These are phyloP conservation scores for Gambusia affinis DNA, from an alignment of 2,113 vertebrate species.

Conservation along the genomic window DNA sequence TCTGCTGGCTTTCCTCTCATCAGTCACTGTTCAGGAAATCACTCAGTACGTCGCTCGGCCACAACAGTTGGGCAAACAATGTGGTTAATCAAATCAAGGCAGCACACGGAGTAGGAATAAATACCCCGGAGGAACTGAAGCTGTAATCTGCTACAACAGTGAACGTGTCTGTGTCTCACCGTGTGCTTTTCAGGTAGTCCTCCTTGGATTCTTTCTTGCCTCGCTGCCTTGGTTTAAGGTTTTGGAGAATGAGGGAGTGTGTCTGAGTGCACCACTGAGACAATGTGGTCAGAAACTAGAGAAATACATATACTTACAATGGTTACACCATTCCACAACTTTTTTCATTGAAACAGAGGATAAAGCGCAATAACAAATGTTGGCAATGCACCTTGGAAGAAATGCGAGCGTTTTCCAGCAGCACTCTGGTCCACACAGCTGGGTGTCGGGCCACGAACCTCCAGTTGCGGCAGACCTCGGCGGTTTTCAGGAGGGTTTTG, in stretches of 20 bases:
- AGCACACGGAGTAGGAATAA: neutral
- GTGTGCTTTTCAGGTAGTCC: conserved; percentile 96
- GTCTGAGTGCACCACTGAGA: conserved; percentile 99
- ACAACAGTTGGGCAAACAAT: conserved; percentile 8
- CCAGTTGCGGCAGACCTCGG: conserved; percentile 96
- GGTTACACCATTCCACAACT: neutral
- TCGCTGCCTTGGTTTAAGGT: conserved; percentile 94
- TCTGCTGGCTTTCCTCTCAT: conserved; percentile 13
- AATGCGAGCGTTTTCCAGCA: conserved; percentile 94
- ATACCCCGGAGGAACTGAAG: neutral
- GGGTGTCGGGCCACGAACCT: conserved; percentile 96
- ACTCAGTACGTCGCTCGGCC: conserved; percentile 8
- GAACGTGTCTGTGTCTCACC: conserved; percentile 77
- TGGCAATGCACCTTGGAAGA: conserved; percentile 85
- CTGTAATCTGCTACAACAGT: neutral
- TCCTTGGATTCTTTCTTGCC: conserved; percentile 98
- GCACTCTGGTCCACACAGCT: conserved; percentile 93
- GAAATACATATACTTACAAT: conserved; percentile 1
- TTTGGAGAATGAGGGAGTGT: conserved; percentile 97
- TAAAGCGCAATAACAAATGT: neutral
- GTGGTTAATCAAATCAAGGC: conserved; percentile 8
- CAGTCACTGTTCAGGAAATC: conserved; percentile 16
- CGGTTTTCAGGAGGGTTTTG: conserved; percentile 89
- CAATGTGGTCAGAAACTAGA: conserved; percentile 91
- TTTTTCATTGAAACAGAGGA: neutral